Evolutionary conservation across 2,888 invertebrate species (phyloP), one percentile per base, ranked within the genome.

Genomic region (Augochlorella aurata): DNA sequence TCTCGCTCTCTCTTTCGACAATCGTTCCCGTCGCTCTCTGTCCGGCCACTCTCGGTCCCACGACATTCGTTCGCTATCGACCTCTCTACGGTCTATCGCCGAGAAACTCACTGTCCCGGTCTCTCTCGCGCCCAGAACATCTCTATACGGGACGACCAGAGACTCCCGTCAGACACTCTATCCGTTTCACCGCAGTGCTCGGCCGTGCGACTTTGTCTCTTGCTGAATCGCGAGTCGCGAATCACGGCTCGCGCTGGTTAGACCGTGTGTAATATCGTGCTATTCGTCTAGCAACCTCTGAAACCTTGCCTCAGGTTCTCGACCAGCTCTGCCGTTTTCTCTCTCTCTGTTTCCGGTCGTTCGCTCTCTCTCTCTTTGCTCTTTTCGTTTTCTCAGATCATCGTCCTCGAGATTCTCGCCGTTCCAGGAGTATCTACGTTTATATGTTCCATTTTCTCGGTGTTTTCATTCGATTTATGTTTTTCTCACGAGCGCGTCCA

Each of bases 71-170:
- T 52, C 21, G 69, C 54, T 38, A 83, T 86, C 85, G 78, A 79
- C 81, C 38, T 38, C 84, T 84, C 74, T 85, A 72, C 84, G 69
- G 79, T 87, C 81, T 86, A 84, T 87, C 88, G 78, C 85, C 81
- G 81, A 79, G 79, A 18, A 24, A n/a, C 79, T 74, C 77, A 78
- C 77, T 85, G 82, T 88, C 88, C 89, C 63, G 10, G 18, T 29
- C 84, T 86, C 79, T 87, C 82, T 89, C 88, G 87, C 90, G 87
- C 90, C 88, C 89, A 87, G 89, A 88, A 83, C 88, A 89, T 90
- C 87, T 91, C 91, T 91, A 92, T 88, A 79, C 54, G 89, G 90
- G 88, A 92, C 87, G 91, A 90, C 86, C 91, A 90, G 89, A 92
- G 90, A 91, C 85, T 83, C 85, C 85, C 79, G 85, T 90, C 82